Evolutionary conservation across 2,797 vertebrate species (phyloP), one percentile per base, ranked within the genome.

Genomic region (Chelmon rostratus): DNA sequence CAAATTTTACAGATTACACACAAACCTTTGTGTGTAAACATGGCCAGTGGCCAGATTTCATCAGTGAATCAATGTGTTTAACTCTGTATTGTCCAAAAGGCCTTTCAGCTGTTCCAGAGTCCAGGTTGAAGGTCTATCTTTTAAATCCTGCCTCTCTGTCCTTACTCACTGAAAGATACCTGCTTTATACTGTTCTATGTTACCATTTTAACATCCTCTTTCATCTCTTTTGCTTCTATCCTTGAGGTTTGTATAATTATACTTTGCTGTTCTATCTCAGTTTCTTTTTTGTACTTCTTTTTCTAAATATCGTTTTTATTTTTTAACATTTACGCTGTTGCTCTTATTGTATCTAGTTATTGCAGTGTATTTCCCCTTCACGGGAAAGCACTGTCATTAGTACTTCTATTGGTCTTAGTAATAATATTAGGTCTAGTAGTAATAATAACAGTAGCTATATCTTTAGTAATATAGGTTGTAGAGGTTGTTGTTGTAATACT

Each of bases 41-140:
- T 35, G 58, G 56, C 31, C 57, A 40, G 6, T 18, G 38, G 15
- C 13, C 57, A 19, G 53, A 73, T 70, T 64, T 65, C 31, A 46
- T 50, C n/a, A 13, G 10, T 53, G 11, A 52, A 46, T 44, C 28
- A 13, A n/a, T 53, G 11, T 23, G 6, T 52, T 52, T 52, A 6
- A 52, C n/a, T 52, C 50, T 53, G 15, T 13, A 15, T 23, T 52
- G 50, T 6, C 50, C 21, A 49, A 9, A 21, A 49, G 46, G 19
- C 19, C 9, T 61, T 70, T 6, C 42, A 67, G 21, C 49, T 46
- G 35, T 37, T 52, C 16, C 16, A 6, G 25, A 38, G 38, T 47
- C 46, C 33, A 46, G 44, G 35, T 53, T 42, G 40, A 73, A 65
- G 18, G n/a, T n/a, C n/a, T n/a, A n/a, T n/a, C n/a, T n/a, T n/a